A percentile compares a stretch with the other conserved stretches of the same genome.
These are phyloP conservation scores for Macropus fuliginosus DNA, from an alignment of 2,797 vertebrate species.

Conservation along the genomic window DNA sequence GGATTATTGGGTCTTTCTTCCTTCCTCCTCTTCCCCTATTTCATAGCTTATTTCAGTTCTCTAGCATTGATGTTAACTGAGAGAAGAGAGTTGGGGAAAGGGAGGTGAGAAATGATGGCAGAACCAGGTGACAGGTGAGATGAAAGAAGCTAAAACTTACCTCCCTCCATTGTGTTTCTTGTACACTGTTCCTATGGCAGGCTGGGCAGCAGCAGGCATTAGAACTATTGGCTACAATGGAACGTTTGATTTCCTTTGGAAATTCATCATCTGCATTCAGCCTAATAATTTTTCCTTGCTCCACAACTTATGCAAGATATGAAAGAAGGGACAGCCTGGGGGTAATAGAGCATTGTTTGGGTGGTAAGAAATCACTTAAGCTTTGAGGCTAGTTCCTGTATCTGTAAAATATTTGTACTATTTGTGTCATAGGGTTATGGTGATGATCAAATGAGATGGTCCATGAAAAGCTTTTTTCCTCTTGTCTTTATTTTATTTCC, in stretches of 20 bases:
- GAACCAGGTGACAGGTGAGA: neutral
- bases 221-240: neutral
- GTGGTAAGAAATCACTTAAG: neutral
- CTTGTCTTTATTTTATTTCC: neutral
- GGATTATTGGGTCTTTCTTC: neutral
- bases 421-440: neutral
- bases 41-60: neutral
- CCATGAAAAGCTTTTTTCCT: neutral
- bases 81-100: neutral
- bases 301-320: neutral
- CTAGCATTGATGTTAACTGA: neutral
- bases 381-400: neutral
- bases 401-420: neutral
- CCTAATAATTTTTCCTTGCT: neutral
- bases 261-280: neutral
- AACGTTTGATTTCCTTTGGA: neutral
- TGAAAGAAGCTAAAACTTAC: neutral
- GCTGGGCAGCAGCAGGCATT: neutral
- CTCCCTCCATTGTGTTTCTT: neutral
- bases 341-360: neutral
- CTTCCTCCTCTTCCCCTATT: neutral
- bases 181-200: neutral
- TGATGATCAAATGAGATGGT: neutral
- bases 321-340: neutral
- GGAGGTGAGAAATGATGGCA: neutral